phyloP scores from a whole-genome alignment of 2,888 invertebrate species.

The Diplazon laetatorius region DNA sequence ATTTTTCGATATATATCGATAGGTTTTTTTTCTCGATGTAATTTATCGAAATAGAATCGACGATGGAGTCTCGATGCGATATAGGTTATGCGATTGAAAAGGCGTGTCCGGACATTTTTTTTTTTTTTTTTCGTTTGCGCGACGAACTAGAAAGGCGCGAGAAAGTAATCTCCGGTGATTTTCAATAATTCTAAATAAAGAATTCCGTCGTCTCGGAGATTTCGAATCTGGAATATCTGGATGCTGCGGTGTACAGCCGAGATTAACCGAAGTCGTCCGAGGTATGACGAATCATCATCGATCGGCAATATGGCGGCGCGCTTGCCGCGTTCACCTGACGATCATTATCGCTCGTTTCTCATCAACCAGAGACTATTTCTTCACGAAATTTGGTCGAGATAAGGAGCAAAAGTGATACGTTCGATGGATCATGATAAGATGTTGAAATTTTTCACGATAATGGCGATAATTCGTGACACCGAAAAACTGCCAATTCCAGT shows the following conservation, averaged over 20 bases:
- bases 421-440: neutral
- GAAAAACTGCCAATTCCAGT: neutral
- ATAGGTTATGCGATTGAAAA: neutral
- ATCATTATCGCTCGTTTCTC: neutral
- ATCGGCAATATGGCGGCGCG: constrained; percentile 32
- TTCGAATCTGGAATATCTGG: constrained; percentile 41
- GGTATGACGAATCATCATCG: constrained; percentile 21
- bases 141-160: neutral
- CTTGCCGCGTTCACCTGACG: neutral
- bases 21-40: neutral
- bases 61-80: neutral
- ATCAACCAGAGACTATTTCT: neutral
- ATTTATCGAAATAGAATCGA: neutral
- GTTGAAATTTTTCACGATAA: neutral
- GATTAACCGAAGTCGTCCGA: neutral
- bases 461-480: neutral
- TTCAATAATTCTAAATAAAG: constrained; percentile 16
- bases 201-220: constrained; percentile 9
- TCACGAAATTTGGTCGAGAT: too few species aligned
- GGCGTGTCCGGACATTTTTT: constrained; percentile 5
- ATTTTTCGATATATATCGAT: neutral
- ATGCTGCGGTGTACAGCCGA: constrained; percentile 20
- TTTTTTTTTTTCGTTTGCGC: too few species aligned
- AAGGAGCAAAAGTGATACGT: neutral
- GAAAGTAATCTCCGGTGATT: neutral